Evolutionary conservation across 2,113 vertebrate species (phyloP).

Genomic region (Tautogolabrus adspersus): DNA sequence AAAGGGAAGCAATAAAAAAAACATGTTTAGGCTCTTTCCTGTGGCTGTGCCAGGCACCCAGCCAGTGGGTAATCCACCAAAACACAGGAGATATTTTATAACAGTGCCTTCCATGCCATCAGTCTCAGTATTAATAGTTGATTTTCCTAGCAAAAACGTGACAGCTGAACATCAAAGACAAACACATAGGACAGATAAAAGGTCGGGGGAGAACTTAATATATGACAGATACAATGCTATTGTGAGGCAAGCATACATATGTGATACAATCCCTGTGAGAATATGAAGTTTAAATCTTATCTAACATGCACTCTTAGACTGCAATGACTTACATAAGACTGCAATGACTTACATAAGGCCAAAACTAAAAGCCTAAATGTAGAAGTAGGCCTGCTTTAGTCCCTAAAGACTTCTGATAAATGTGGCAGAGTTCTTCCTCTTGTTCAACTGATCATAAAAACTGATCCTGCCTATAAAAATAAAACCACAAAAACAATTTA

Average conservation of each 20-base stretch:
- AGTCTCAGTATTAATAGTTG: slow-evolving; percentile 72
- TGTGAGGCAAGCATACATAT: slow-evolving; percentile 2
- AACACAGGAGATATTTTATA: slow-evolving; percentile 65
- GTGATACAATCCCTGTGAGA: slow-evolving; percentile 32
- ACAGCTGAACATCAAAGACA: slow-evolving; percentile 51
- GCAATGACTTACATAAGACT: slow-evolving; percentile 14
- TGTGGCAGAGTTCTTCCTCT: slow-evolving; percentile 18
- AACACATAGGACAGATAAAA: slow-evolving; percentile 33
- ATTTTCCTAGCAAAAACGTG: slow-evolving; percentile 64
- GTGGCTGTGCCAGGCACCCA: slow-evolving; percentile 26
- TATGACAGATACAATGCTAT: neutral
- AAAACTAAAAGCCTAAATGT: slow-evolving; percentile 41
- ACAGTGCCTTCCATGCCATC: slow-evolving; percentile 40
- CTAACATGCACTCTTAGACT: slow-evolving; percentile 1
- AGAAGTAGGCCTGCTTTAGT: slow-evolving; percentile 46
- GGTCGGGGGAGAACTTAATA: neutral
- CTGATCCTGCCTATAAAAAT: neutral
- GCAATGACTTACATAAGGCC: slow-evolving; percentile 28
- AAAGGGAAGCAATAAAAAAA: too few species aligned
- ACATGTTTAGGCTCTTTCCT: slow-evolving; percentile 10
- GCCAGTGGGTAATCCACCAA: slow-evolving; percentile 48
- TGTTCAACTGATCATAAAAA: slow-evolving; percentile 22
- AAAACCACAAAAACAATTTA: neutral
- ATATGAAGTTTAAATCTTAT: neutral
- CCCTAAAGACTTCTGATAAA: slow-evolving; percentile 32